phyloP scores from a whole-genome alignment of 2,797 vertebrate species.

The Oreonectes daqikongensis region DNA sequence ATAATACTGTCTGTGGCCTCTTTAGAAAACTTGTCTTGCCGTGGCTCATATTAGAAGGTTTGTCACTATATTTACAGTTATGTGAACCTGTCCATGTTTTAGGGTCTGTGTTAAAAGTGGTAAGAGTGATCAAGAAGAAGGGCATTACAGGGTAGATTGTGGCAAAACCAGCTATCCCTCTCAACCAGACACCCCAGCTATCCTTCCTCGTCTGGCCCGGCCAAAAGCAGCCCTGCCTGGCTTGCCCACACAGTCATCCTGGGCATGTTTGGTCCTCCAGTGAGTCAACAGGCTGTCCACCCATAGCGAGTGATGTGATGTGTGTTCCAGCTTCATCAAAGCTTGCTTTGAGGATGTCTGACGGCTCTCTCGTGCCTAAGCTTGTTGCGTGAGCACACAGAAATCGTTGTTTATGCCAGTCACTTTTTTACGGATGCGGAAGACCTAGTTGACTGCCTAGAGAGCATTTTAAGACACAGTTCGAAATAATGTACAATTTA shows the following conservation, averaged over 20 bases:
- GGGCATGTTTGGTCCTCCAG: constrained; percentile 57
- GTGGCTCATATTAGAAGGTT: neutral
- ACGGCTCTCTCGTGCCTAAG: constrained; percentile 18
- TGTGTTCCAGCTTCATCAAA: constrained; percentile 28
- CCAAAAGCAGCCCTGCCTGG: constrained; percentile 1
- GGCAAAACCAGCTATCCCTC: constrained; percentile 33
- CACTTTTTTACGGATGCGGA: neutral
- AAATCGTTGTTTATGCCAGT: neutral
- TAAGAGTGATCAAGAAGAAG: constrained; percentile 19
- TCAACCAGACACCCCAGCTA: constrained; percentile 18
- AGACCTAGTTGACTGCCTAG: too few relatives aligned
- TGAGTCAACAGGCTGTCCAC: constrained; percentile 63
- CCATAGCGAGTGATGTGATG: neutral
- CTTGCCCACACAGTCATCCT: constrained; percentile 5
- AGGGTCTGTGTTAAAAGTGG: neutral
- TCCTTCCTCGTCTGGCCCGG: constrained; percentile 3
- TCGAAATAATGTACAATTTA: neutral
- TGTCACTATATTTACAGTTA: neutral
- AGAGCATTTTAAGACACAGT: neutral
- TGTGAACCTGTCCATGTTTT: neutral
- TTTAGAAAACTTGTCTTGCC: neutral
- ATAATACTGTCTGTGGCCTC: neutral
- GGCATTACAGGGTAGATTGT: constrained; percentile 57
- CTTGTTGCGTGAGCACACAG: constrained; percentile 6
- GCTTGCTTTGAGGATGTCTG: constrained; percentile 62